Evolutionary conservation across 92 coral and sea anemone genomes (phyloP), one percentile per base, ranked within the genome.

Genomic region (Siderastrea siderea): DNA sequence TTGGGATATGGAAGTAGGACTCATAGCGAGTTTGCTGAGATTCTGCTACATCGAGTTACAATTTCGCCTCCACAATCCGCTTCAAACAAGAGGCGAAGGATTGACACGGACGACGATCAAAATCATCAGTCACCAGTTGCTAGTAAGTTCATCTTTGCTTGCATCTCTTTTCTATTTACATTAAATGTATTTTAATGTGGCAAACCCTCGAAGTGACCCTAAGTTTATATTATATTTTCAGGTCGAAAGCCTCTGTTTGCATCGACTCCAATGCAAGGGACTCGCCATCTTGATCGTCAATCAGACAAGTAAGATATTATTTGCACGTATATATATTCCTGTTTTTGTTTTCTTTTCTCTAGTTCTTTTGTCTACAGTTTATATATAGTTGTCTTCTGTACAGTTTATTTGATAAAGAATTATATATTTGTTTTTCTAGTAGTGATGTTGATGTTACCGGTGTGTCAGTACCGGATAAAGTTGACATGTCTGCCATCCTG

Each of bases 21-120:
- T 59, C 83, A 78, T 78, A 78, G 69, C 54, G 68, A 59, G 26
- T 78, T 78, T 59, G 71, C 83, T 52, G 84, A 63, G 84, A 64
- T 64, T 80, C 47, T 80, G 54, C 73, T 66, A 47, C 68, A 69
- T 69, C 73, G 73, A 68, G 73, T 68, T 69, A 44, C 74, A 69
- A 69, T 69, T 44, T 69, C 74, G 54, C 53, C 74, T 44, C 74
- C 74, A 47, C 74, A 69, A 69, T 69, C 74, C 74, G 53, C 74
- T 69, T 69, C 74, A 69, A 69, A 69, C 26, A 69, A 69, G 74
- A 69, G 74, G 74, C 54, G 52, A 69, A 69, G 54, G 74, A 69
- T 69, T 13, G 74, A 69, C 74, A 69, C 54, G 53, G 74, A 69
- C 52, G 53, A 69, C 74, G 51, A 69, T 44, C 74, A 69, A 47